A percentile compares a stretch with the other conserved stretches of the same genome.
Evolutionary conservation across 2,888 invertebrate species (phyloP).

Genomic region (Stictocephala bisonia): DNA sequence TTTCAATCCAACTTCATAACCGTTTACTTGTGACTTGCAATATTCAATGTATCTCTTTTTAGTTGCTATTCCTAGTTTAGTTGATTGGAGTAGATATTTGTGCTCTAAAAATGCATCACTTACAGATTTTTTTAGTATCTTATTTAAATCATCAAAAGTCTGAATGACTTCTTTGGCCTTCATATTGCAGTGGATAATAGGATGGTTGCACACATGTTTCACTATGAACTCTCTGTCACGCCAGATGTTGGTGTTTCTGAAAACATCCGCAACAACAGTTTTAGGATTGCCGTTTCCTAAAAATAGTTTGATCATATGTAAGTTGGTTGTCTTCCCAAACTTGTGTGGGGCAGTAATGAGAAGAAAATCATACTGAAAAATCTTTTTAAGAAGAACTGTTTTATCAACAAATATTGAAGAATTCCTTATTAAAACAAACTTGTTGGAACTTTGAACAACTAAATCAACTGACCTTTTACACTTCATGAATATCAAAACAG

Average conservation of each 20-base stretch:
- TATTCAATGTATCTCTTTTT: background rate
- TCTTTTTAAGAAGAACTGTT: constrained; percentile 24
- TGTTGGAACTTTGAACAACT: background rate
- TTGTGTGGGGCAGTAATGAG: constrained; percentile 29
- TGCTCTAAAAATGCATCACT: background rate
- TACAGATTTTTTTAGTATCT: background rate
- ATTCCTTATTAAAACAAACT: constrained; percentile 1
- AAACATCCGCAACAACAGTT: background rate
- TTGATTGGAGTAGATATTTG: background rate
- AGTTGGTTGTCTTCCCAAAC: constrained; percentile 31
- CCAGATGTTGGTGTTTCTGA: constrained; percentile 12
- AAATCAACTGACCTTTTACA: background rate
- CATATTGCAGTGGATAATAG: constrained; percentile 2
- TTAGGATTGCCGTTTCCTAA: background rate
- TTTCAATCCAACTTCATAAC: background rate
- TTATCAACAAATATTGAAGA: constrained; percentile 28
- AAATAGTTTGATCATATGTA: constrained; percentile 37
- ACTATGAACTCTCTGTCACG: background rate
- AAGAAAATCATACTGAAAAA: constrained; percentile 20
- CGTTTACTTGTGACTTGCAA: background rate
- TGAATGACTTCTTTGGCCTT: background rate
- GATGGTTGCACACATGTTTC: constrained; percentile 4
- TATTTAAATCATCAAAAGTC: background rate
- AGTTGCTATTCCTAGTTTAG: background rate
- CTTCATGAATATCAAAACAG: background rate